Conservation (phyloP, 2,888 invertebrate genomes). For the Tridacna crocea region DNA sequence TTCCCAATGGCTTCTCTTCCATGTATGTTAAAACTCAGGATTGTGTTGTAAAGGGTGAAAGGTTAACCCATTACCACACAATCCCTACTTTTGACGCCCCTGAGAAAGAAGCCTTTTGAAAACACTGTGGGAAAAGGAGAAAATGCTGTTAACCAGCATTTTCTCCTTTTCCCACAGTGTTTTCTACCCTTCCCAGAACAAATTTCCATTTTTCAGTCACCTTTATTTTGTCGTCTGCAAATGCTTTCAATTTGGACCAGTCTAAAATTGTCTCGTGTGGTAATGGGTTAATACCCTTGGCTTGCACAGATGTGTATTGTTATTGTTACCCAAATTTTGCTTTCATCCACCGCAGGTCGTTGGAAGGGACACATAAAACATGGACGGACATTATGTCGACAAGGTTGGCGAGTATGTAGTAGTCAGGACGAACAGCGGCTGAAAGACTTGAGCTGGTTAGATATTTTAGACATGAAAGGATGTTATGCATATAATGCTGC, state of each 20-base stretch:
- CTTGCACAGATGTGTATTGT: neutral
- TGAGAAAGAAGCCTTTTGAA: no score
- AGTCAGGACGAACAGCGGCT: constrained; percentile 74
- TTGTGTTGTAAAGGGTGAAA: no score
- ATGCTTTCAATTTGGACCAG: no score
- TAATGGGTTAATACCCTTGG: neutral
- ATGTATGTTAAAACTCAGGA: no score
- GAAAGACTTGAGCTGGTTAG: constrained; percentile 78
- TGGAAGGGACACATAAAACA: constrained; percentile 83
- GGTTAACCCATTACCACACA: no score
- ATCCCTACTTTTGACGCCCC: no score
- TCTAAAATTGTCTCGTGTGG: no score
- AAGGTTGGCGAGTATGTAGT: constrained; percentile 82
- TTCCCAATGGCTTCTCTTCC: no score
- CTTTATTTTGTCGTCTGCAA: no score
- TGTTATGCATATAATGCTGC: constrained; percentile 83
- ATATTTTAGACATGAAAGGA: constrained; percentile 78
- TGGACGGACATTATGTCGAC: constrained; percentile 76
- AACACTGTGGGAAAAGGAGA: no score
- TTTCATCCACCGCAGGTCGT: constrained; percentile 60
- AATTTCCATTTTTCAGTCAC: no score
- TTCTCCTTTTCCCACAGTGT: neutral
- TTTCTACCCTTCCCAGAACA: no score
- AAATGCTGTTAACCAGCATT: neutral
- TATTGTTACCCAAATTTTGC: neutral